Percentiles rank a stretch among this genome's conserved stretches.
These are phyloP conservation scores for Balearica regulorum DNA, from an alignment of 2,797 vertebrate genomes.

Conservation along the genomic window DNA sequence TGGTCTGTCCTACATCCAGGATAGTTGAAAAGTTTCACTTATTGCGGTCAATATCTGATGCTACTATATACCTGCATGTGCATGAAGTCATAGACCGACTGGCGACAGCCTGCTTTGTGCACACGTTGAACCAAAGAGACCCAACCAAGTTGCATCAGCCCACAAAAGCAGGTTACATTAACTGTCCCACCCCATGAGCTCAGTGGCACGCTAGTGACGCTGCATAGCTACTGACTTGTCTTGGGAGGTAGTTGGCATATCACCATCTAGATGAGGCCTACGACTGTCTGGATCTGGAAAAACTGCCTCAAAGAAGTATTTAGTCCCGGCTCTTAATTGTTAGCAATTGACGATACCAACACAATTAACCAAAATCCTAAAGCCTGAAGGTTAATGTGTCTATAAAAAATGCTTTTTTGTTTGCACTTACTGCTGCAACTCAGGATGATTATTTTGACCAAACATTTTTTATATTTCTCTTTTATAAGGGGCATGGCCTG, in stretches of 20 bases:
- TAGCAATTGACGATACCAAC: not conserved
- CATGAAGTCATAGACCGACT: not conserved
- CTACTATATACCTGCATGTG: not conserved
- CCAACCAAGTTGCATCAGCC: not conserved
- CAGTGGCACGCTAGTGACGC: not conserved
- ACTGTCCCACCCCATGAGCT: not conserved
- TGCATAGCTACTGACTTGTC: not conserved
- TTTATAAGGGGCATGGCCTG: not conserved
- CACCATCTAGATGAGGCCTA: not conserved
- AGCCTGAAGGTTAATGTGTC: not conserved
- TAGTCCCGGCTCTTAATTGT: not conserved
- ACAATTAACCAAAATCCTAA: not conserved
- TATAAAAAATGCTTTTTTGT: not conserved
- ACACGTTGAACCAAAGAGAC: not conserved
- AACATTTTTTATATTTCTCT: not conserved
- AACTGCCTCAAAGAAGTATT: not conserved
- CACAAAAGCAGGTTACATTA: not conserved
- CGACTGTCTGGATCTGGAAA: not conserved
- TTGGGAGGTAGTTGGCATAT: not conserved
- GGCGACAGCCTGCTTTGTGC: not conserved
- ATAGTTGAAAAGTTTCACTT: not conserved
- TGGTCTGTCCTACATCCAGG: not conserved
- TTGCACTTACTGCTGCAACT: not conserved
- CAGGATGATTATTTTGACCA: not conserved
- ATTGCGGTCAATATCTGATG: not conserved